Base-by-base conservation (phyloP, 2,888 invertebrate genomes). In the Agonopterix subpropinquella region DNA sequence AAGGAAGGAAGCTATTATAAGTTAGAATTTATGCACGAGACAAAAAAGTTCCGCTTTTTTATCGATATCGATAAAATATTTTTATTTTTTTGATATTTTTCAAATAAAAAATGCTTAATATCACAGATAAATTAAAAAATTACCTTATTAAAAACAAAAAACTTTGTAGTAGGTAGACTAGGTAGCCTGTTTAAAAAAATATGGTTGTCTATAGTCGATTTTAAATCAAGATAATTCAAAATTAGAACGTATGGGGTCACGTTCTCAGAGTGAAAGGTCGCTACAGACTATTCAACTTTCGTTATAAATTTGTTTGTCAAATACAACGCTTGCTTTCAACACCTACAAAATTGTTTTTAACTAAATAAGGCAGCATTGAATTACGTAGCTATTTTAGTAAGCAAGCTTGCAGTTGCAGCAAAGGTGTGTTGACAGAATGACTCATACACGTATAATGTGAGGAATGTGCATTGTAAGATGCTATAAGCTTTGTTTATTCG, bases 401-500 rank as follows among this genome's bases (percentile, higher is more conserved):
- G 39, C 9, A 39, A 39, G 10, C 10, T 11, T n/a, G 36, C 43
- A 4, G 44, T 36, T 35, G 44, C 28, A 8, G 43, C 43, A 43
- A 28, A 44, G 37, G 45, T 37, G 45, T 45, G 45, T 46, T 41
- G 18, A 44, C 44, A 44, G 28, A 15, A 28, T 44, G 48, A 44
- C 41, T 48, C 48, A 48, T 41, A 44, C 36, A 10, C 36, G 41
- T 44, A 44, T 39, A 44, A 48, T 44, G 44, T 43, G 36, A 18
- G 48, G 48, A 44, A 48, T 48, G 48, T 39, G 44, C 35, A 48
- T 41, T 46, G 44, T 41, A 44, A 39, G 44, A 43, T 36, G 8
- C 49, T 45, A 28, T 5, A 28, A 28, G 28, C 28, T 28, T 5
- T 28, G 28, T 28, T 28, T 28, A 28, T 28, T 28, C 28, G 28